Evolutionary conservation across 1,140 invertebrate genomes (phyloP), one percentile per base, ranked within the genome.

Genomic region (Aphelinus certus): DNA sequence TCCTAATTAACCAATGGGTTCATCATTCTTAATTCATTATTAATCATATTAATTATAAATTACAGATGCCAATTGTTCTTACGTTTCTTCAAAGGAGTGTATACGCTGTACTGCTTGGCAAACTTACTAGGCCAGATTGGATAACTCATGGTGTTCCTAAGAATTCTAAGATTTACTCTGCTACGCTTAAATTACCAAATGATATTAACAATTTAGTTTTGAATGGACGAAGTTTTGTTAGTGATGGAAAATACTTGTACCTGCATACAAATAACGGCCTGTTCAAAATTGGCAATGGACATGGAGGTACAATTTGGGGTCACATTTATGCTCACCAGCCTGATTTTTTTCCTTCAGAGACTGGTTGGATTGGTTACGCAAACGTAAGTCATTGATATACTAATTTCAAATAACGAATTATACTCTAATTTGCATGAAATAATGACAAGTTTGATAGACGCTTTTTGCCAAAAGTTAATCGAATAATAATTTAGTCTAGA

Each of bases 261-360:
- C 85, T 98, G 3, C 81, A 93, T 91, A 79, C 92, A 1, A 93
- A 81, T 82, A 80, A 82, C 77, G 93, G 95, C 6, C 88, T 97
- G 62, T 89, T 95, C 51, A 98, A 98, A 89, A 92, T 99, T 79
- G 97, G 97, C 5, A 96, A 96, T 77, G 97, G 97, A 42, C 97
- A 96, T 87, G 93, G 94, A 56, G 95, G 94, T 78, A 97, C 96
- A 7, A 91, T 96, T 75, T 95, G 94, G 88, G 96, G 95, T 48
- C 94, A 95, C 85, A 87, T 97, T 55, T 96, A 97, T 84, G 86
- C 91, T 75, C 91, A 93, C 80, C 95, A 95, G 84, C 89, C 92
- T 58, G 93, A 96, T 84, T 94, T 95, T 85, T 95, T 94, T 86
- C 90, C 92, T 45, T 90, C 90, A 71, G 93, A 94, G 91, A 81